Base-by-base conservation (phyloP, 2,888 invertebrate genomes). In the Drepanosiphum platanoidis region DNA sequence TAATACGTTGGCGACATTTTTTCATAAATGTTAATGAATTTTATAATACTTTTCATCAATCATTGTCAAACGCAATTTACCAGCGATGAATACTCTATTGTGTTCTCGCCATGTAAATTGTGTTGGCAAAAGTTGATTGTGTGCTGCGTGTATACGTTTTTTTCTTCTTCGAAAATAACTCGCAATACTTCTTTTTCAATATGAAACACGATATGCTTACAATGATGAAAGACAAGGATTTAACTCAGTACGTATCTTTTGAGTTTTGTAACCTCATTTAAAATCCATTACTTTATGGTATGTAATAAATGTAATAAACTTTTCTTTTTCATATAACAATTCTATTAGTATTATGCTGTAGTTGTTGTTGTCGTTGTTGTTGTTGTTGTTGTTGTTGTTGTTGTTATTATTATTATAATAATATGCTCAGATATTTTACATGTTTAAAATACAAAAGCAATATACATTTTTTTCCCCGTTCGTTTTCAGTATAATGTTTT, bases 181-280 rank as follows among this genome's bases (percentile, higher is more conserved):
- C 77, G 15, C 61, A 68, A 79, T 68, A 46, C 68, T 68, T 46
- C 46, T 68, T 79, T 66, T 46, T 68, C 68, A 68, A 79, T 68
- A 79, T 46, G n/a, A 68, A 68, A 79, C 79, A 68, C 32, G 79
- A 79, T 79, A 79, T 46, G 46, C n/a, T 79, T n/a, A 68, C 79
- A 68, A 79, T 46, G 79, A 79, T 79, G 79, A 79, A 79, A 46
- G 32, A 79, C 46, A 68, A 79, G 79, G 79, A 79, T 79, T 79
- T 79, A 68, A 79, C 68, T 46, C 68, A 46, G 46, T 46, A 79
- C 39, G 78, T 79, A 79, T 68, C 66, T 46, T 68, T 68, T 68
- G 68, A 68, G 46, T 46, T 79, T 30, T 68, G 46, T 79, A 68
- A 79, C 46, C 68, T 79, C 79, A 46, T 79, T 79, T 79, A 79